Evolutionary conservation across 2,113 vertebrate genomes (phyloP).

Genomic region (Onychorhynchus coronatus): DNA sequence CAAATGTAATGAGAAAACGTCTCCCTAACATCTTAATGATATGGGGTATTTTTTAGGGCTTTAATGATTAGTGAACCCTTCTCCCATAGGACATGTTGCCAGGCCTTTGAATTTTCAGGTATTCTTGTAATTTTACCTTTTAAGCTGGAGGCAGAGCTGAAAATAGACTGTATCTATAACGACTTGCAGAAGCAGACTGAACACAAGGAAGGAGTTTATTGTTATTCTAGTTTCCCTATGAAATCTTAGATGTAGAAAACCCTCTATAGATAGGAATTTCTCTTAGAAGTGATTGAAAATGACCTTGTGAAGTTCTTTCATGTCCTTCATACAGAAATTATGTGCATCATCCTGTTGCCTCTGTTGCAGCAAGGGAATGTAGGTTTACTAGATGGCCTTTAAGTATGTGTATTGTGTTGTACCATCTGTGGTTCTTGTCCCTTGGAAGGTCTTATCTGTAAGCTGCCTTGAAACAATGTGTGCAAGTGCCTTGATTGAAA

Average conservation of each 20-base stretch:
- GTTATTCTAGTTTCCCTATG: not conserved
- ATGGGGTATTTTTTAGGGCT: not conserved
- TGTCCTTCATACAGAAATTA: not conserved
- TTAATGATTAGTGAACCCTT: not conserved
- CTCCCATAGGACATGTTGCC: not conserved
- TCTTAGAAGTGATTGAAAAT: not conserved
- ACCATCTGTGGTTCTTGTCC: not conserved
- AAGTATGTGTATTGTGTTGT: not conserved
- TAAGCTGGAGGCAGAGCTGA: not conserved
- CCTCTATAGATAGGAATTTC: not conserved
- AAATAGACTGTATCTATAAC: not conserved
- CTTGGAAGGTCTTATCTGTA: not conserved
- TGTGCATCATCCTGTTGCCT: not conserved
- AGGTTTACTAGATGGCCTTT: not conserved
- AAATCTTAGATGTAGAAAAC: not conserved
- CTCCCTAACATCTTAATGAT: not conserved
- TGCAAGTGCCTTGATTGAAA: not conserved
- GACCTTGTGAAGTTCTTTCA: not conserved
- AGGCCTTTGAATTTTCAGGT: not conserved
- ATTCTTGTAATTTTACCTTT: not conserved
- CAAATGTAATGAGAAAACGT: not conserved
- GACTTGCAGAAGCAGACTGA: not conserved
- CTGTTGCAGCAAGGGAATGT: not conserved
- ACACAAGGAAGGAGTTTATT: not conserved
- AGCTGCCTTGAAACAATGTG: not conserved